Base-by-base conservation (phyloP, 2,888 invertebrate species). In the Calameuta pallipes region DNA sequence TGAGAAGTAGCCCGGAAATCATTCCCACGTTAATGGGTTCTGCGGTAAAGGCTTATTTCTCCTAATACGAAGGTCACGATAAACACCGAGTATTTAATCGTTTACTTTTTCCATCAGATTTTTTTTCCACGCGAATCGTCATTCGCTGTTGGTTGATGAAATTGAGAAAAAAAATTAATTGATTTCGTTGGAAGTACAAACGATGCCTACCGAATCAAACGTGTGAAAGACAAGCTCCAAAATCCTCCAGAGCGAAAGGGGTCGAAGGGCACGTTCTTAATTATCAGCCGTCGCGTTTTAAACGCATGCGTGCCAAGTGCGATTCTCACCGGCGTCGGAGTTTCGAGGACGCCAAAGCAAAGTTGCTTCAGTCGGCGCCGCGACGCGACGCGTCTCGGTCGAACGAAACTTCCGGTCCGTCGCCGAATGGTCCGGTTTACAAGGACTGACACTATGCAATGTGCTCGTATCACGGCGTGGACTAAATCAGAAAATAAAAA, bases 351-450 rank as follows among this genome's bases (percentile, higher is more conserved):
- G 41, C 41, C 23, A 56, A 56, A 9, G 23, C 12, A 33, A 31
- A 33, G 37, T 11, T 1, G 76, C 23, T 76, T 78, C 85, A 89
- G 89, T 89, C 83, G 79, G 85, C 87, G 87, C 82, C 85, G 87
- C 85, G 88, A 87, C 89, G 85, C 87, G 83, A 86, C 80, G 83
- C 82, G 79, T 82, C 80, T 80, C 81, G 69, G 34, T 23, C 78
- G 76, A 78, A 68, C 33, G 73, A 56, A 71, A 74, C 76, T 70
- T 69, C 77, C 78, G 68, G 80, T 78, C 76, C 41, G 76, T 71
- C 71, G 34, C 3, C 71, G 23, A 23, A 56, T 56, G 41, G 23
- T 23, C 23, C 23, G 41, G 23, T 23, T 56, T 56, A 56, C 41
- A 23, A 41, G 41, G 1, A 56, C 23, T 56, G 41, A 56, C 41